Conservation (phyloP, 2,888 invertebrate species). For the Ecdyonurus torrentis region DNA sequence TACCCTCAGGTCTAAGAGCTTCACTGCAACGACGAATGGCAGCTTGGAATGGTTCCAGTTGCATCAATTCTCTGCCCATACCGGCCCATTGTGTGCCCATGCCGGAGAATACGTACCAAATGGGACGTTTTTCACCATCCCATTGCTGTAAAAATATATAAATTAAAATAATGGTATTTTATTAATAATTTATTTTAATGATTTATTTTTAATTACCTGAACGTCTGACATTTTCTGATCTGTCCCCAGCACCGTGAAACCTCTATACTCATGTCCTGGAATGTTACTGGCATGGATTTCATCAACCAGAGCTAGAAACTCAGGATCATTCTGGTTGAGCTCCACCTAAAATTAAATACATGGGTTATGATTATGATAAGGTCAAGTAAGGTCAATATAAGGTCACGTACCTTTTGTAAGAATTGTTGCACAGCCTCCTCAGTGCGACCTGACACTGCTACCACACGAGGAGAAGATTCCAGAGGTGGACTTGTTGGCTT, state of each 20-base stretch:
- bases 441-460: slow-evolving; percentile 72
- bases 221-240: slow-evolving; percentile 33
- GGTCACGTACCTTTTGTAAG: slow-evolving; percentile 35
- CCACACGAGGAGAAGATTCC: slow-evolving; percentile 43
- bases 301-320: slow-evolving; percentile 59
- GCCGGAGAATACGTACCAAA: slow-evolving; percentile 94
- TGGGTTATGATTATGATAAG: not conserved
- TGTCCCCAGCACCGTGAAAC: slow-evolving; percentile 55
- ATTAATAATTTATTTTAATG: too few species aligned
- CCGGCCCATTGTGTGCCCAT: slow-evolving; percentile 98
- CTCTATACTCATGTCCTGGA: slow-evolving; percentile 62
- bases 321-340: slow-evolving; percentile 41
- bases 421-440: slow-evolving; percentile 53
- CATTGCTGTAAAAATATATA: slow-evolving; percentile 19
- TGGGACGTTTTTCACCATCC: slow-evolving; percentile 48
- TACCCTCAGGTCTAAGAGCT: slow-evolving; percentile 55
- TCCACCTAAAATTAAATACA: slow-evolving; percentile 22
- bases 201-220: slow-evolving; percentile 21
- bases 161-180: slow-evolving; percentile 12
- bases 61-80: slow-evolving; percentile 80
- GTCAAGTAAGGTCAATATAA: not conserved
- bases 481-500: slow-evolving; percentile 35
- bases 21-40: slow-evolving; percentile 62
- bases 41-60: slow-evolving; percentile 60
- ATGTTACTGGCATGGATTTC: slow-evolving; percentile 53